Base-by-base conservation (phyloP, 2,113 vertebrate genomes). In the Cairina moschata region DNA sequence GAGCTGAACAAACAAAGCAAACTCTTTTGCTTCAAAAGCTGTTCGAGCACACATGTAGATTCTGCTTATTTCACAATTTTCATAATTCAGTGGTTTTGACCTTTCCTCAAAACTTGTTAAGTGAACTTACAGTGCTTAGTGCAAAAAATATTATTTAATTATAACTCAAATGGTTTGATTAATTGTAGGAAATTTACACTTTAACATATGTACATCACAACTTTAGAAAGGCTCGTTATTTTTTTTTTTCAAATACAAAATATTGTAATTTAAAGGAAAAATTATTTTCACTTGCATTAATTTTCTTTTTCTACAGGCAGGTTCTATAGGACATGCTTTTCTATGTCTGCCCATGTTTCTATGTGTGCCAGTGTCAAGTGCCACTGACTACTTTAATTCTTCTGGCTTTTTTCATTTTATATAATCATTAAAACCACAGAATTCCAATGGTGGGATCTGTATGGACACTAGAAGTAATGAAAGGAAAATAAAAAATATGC, bases 401-500 rank as follows among this genome's bases (percentile, higher is more conserved):
- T 84, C 32, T 62, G 9, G 1, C 4, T 79, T 75, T 66, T 72
- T 86, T 79, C 20, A 13, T 23, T 82, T 79, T 83, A 79, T 8
- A 3, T n/a, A 34, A 25, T 56, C 7, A 40, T 28, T 23, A 83
- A 69, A 79, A 69, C 1, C 9, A 32, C 23, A 13, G 29, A 72
- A n/a, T 78, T 82, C 10, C 58, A n/a, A 10, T 56, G 6, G 55
- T 4, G 11, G 1, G 9, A 46, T 84, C 36, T 65, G 28, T 36
- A 54, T 6, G 14, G 20, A 83, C 16, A 73, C 11, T 8, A 54
- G 26, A 20, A 75, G 72, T 87, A 82, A 71, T 8, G 17, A 68
- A 90, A 80, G 11, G 22, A 80, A 90, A 91, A 84, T 22, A 8
- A 88, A 88, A 25, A 6, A 73, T 75, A 90, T 85, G 62, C n/a